Evolutionary conservation across 2,113 vertebrate genomes (phyloP).

Genomic region (Vanacampus margaritifer): DNA sequence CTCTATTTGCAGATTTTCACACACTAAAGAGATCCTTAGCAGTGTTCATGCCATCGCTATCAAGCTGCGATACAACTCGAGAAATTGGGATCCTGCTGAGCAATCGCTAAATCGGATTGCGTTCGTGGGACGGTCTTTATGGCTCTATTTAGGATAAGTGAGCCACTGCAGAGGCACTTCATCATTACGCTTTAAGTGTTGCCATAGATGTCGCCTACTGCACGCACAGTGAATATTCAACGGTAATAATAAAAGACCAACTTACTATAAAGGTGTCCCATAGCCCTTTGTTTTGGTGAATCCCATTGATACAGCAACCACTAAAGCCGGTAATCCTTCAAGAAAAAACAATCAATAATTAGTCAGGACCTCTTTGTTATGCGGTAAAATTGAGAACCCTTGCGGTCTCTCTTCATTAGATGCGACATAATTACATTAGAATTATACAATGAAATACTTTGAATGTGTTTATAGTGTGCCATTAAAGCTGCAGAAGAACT

Average conservation of each 20-base stretch:
- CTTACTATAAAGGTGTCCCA: conserved; percentile 97
- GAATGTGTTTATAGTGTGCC: conserved; percentile 22
- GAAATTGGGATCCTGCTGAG: conserved; percentile 60
- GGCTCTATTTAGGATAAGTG: conserved; percentile 47
- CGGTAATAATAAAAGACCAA: conserved; percentile 16
- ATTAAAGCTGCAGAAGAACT: conserved; percentile 17
- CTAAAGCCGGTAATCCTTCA: conserved; percentile 93
- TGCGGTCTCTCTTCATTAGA: conserved; percentile 31
- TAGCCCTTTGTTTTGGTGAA: conserved; percentile 99
- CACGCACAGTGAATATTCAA: conserved; percentile 14
- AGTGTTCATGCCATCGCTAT: conserved; percentile 64
- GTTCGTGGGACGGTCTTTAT: conserved; percentile 58
- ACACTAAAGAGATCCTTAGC: conserved; percentile 68
- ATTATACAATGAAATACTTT: conserved; percentile 25
- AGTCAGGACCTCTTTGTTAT: conserved; percentile 23
- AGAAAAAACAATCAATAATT: conserved; percentile 60
- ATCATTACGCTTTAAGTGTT: conserved; percentile 37
- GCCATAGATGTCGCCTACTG: conserved; percentile 5
- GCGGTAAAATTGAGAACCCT: conserved; percentile 13
- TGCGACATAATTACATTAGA: conserved; percentile 14
- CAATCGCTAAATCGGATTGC: conserved; percentile 57
- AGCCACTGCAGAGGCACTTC: conserved; percentile 27
- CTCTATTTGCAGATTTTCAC: conserved; percentile 57
- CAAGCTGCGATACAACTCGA: conserved; percentile 64
- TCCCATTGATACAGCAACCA: conserved; percentile 97